Evolutionary conservation across 2,113 vertebrate species (phyloP).

Genomic region (Bathybates hornii): DNA sequence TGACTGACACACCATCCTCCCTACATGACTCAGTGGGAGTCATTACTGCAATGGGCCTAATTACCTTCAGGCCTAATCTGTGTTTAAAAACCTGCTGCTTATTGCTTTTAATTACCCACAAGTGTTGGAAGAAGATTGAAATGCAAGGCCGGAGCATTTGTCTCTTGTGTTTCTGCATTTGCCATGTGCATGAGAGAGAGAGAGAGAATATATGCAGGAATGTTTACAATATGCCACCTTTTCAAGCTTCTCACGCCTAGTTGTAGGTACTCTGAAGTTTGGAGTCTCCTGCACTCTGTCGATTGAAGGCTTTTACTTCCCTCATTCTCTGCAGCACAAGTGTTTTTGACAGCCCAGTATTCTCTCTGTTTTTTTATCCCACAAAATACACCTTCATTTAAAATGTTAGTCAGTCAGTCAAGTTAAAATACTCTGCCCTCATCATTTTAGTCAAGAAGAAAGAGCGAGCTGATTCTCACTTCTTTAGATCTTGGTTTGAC

Average conservation of each 20-base stretch:
- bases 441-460: not conserved
- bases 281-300: fast-evolving
- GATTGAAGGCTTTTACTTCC: not conserved
- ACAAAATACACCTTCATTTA: not conserved
- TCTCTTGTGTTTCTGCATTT: not conserved
- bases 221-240: not conserved
- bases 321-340: not conserved
- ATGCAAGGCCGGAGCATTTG: not conserved
- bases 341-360: not conserved
- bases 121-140: slow-evolving; percentile 14
- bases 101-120: slow-evolving; percentile 48
- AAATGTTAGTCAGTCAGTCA: not conserved
- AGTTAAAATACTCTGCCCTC: not conserved
- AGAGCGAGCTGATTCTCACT: not conserved
- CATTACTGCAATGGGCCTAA: slow-evolving; percentile 55
- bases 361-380: not conserved
- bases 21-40: slow-evolving; percentile 51
- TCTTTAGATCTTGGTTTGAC: slow-evolving; percentile 14
- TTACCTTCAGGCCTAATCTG: slow-evolving; percentile 58
- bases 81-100: slow-evolving; percentile 53
- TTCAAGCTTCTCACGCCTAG: not conserved
- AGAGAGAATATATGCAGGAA: not conserved
- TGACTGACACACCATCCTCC: slow-evolving; percentile 33
- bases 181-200: fast-evolving
- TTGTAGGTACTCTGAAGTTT: not conserved